These are phyloP conservation scores for Cinara cedri DNA, from an alignment of 2,888 invertebrate genomes.

Conservation along the genomic window DNA sequence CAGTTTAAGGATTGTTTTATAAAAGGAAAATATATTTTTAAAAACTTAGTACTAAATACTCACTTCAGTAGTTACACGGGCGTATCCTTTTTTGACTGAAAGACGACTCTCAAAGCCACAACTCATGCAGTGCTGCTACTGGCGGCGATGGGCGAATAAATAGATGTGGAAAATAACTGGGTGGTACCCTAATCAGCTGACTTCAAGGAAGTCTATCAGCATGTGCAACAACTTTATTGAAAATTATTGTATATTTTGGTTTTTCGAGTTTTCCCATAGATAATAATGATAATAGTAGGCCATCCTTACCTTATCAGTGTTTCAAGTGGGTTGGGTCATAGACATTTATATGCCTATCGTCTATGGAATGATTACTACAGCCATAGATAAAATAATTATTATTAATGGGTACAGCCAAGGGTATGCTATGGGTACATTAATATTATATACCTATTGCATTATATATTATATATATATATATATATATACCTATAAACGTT, in stretches of 20 bases:
- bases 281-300: background rate
- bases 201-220: slow-evolving; percentile 39
- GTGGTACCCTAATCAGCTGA: slow-evolving; percentile 54
- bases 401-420: too few species aligned
- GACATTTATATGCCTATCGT: too few species aligned
- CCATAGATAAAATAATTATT: too few species aligned
- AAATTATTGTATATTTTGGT: background rate
- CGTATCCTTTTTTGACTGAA: slow-evolving; percentile 51
- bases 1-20: background rate
- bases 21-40: background rate
- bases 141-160: slow-evolving; percentile 54
- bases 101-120: slow-evolving; percentile 36
- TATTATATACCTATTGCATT: too few species aligned
- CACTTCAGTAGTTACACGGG: slow-evolving; percentile 42
- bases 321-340: too few species aligned
- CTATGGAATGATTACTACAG: too few species aligned
- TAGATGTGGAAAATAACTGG: slow-evolving; percentile 36
- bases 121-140: slow-evolving; percentile 54
- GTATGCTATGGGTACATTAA: too few species aligned
- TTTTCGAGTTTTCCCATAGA: background rate
- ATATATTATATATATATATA: too few species aligned
- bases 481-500: too few species aligned
- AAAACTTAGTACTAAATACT: slow-evolving; percentile 21
- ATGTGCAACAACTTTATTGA: slow-evolving; percentile 34
- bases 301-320: too few species aligned